A percentile compares a stretch with the other conserved stretches of the same genome.
Evolutionary conservation across 1,140 invertebrate species (phyloP).

Genomic region (Drosophila lacteicornis): DNA sequence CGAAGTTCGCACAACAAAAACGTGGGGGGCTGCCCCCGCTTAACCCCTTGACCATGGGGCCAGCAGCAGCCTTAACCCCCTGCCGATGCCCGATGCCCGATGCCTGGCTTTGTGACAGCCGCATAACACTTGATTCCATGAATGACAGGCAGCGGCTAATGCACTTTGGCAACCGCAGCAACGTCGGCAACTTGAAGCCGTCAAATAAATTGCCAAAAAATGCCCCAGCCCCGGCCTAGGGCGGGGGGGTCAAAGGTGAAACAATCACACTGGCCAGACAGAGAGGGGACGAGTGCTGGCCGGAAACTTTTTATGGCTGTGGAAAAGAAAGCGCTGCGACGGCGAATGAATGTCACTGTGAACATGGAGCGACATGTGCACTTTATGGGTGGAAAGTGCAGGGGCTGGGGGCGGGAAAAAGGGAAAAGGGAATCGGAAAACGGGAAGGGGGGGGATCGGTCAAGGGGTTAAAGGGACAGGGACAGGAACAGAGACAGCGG

Average conservation of each 20-base stretch:
- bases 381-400: slow-evolving; percentile 64
- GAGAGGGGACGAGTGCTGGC: slow-evolving; percentile 36
- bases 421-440: background rate
- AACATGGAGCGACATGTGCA: slow-evolving; percentile 83
- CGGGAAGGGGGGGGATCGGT: background rate
- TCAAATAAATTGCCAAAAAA: slow-evolving; percentile 81
- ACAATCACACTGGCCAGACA: slow-evolving; percentile 69
- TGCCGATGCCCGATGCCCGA: background rate
- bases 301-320: slow-evolving; percentile 72
- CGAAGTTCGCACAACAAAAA: slow-evolving; percentile 26
- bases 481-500: background rate
- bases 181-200: slow-evolving; percentile 80
- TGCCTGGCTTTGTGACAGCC: slow-evolving; percentile 24
- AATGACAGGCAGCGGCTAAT: slow-evolving; percentile 78
- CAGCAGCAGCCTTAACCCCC: background rate
- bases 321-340: slow-evolving; percentile 73
- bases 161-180: slow-evolving; percentile 82
- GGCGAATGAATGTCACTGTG: slow-evolving; percentile 83
- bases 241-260: slow-evolving; percentile 44
- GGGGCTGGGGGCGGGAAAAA: background rate
- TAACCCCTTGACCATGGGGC: slow-evolving; percentile 5
- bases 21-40: background rate
- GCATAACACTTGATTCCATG: slow-evolving; percentile 57
- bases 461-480: background rate
- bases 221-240: slow-evolving; percentile 1